phyloP scores from a whole-genome alignment of 2,888 invertebrate species.

The Lasius platythorax region DNA sequence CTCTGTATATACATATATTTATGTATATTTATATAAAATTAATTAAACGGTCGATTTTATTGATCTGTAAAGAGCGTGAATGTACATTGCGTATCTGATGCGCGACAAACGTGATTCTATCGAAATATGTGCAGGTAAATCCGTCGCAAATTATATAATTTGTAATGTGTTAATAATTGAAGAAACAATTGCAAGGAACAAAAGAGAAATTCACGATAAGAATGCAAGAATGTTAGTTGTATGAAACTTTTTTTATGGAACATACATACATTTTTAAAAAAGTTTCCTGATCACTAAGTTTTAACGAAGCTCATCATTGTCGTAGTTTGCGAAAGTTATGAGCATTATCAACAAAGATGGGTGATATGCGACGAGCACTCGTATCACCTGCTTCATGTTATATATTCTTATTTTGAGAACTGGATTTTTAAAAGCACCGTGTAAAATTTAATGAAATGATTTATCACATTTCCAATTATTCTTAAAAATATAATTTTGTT shows the following conservation, averaged over 20 bases:
- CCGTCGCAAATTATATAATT: not conserved
- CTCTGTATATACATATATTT: slow-evolving; percentile 26
- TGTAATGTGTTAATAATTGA: not conserved
- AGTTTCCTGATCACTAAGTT: not conserved
- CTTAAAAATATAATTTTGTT: not conserved
- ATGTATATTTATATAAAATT: slow-evolving; percentile 60
- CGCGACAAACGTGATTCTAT: not conserved
- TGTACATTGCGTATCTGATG: not conserved
- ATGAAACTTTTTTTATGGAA: not conserved
- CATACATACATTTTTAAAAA: not conserved
- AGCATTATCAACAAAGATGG: not conserved
- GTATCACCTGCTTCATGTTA: not conserved
- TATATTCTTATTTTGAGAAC: not conserved
- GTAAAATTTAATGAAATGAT: not conserved
- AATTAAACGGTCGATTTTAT: slow-evolving; percentile 60
- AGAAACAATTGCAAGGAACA: not conserved
- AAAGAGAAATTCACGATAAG: not conserved
- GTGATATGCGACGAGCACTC: not conserved
- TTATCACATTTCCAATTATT: not conserved
- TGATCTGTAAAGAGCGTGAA: not conserved
- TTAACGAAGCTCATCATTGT: not conserved
- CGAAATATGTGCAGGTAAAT: not conserved
- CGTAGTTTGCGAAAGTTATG: not conserved
- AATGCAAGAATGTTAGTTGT: not conserved
- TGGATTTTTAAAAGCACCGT: not conserved